phyloP scores from a whole-genome alignment of 2,888 invertebrate genomes.

The Rhamphomyia laevipes region DNA sequence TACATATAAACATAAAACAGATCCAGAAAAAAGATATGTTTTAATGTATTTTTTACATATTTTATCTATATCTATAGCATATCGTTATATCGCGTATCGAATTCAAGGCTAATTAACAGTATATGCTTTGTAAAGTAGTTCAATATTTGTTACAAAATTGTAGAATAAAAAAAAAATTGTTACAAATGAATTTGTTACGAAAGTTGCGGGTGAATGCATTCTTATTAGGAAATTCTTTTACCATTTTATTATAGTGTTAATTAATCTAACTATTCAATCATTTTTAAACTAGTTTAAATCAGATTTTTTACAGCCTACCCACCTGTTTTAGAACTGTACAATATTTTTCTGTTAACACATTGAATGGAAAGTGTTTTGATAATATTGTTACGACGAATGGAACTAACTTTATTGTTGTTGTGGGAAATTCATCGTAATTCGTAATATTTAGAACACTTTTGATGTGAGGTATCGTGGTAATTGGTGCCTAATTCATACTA shows the following conservation, averaged over 20 bases:
- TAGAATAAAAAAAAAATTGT: too few relatives aligned
- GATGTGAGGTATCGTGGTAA: too few relatives aligned
- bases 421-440: too few relatives aligned
- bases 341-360: constrained; percentile 59
- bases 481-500: too few relatives aligned
- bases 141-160: too few relatives aligned
- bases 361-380: constrained; percentile 44
- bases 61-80: too few relatives aligned
- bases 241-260: constrained; percentile 52
- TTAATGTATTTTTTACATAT: too few relatives aligned
- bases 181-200: not conserved
- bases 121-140: too few relatives aligned
- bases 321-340: constrained; percentile 66
- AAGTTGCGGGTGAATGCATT: not conserved
- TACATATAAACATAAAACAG: too few relatives aligned
- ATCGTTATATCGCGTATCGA: not conserved
- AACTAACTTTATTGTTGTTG: constrained; percentile 26
- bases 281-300: constrained; percentile 75
- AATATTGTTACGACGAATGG: constrained; percentile 52
- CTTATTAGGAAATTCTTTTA: not conserved
- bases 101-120: not conserved
- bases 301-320: constrained; percentile 86
- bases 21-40: too few relatives aligned
- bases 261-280: constrained; percentile 77
- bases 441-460: too few relatives aligned